A percentile compares a stretch with the other conserved stretches of the same genome.
Conservation (phyloP, 2,888 invertebrate species). For the Ophonus ardosiacus region DNA sequence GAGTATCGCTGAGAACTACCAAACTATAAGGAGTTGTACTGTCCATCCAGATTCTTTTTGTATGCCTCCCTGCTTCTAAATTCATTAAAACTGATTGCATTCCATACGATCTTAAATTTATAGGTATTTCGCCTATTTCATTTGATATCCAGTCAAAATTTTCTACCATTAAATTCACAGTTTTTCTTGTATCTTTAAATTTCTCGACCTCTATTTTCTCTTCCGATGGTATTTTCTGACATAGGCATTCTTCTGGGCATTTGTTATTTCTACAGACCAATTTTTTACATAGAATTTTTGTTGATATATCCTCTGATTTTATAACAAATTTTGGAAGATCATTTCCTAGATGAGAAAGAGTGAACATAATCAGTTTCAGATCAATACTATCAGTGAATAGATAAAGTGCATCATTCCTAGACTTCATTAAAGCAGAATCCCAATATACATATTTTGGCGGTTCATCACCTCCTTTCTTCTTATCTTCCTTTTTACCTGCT, state of each 20-base stretch:
- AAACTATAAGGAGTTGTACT: conserved; percentile 69
- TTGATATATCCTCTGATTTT: conserved; percentile 2
- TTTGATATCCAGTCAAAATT: conserved; percentile 70
- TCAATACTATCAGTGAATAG: conserved; percentile 71
- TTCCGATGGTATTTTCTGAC: conserved; percentile 25
- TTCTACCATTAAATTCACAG: conserved; percentile 69
- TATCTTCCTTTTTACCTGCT: conserved; percentile 53
- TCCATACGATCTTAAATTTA: conserved; percentile 70
- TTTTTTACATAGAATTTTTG: neutral
- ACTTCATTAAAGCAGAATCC: conserved; percentile 65
- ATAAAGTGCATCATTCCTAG: conserved; percentile 71
- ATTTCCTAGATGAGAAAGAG: conserved; percentile 50
- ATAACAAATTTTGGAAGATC: conserved; percentile 32
- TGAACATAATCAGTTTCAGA: conserved; percentile 70
- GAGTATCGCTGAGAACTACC: conserved; percentile 69
- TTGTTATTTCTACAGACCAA: conserved; percentile 16
- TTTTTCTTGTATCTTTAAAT: conserved; percentile 62
- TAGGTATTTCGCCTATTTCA: conserved; percentile 66
- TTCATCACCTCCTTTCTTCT: conserved; percentile 56
- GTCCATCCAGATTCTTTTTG: conserved; percentile 70
- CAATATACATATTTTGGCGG: conserved; percentile 67
- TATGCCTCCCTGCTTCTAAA: conserved; percentile 64
- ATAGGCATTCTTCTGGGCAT: conserved; percentile 32
- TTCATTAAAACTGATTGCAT: conserved; percentile 69
- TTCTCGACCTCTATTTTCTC: neutral